Base-by-base conservation (phyloP, 2,797 vertebrate species). In the Periparus ater region DNA sequence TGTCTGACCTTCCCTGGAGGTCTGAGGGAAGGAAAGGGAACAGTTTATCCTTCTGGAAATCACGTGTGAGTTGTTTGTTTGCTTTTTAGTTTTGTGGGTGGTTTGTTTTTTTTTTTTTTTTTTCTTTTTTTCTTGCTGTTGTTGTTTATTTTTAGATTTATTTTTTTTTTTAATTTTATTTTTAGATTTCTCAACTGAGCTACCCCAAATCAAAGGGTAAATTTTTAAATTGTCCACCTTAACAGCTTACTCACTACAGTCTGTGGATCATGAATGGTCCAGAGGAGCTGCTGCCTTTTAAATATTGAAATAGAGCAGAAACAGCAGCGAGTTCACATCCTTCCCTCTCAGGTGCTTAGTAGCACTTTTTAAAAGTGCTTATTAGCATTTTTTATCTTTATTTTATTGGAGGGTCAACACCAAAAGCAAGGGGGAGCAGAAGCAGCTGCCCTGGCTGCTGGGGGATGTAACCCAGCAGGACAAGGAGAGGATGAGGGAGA, bases 181-280 rank as follows among this genome's bases (percentile, higher is more conserved):
- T 85, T 66, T 32, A 32, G 40, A 11, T 26, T 58, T n/a, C 27
- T 68, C 14, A 25, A 2, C 6, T 6, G 51, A 79, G 23, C 47
- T 32, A 15, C 21, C 16, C 11, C 9, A 54, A 51, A 38, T 19
- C 17, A 36, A 72, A 66, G 32, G n/a, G 23, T 27, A 9, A 15
- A 34, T 86, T 58, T 40, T 27, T 21, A 27, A 67, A 38, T 6
- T 42, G 17, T 17, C 61, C 12, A 20, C 9, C 25, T 36, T 27
- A 9, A 3, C 7, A 20, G 51, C 16, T 78, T 48, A 6, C 2
- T 17, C 6, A 1, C 5, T 22, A 3, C 3, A 6, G 29, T 4
- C 21, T 73, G 61, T 22, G 51, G n/a, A 16, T 36, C 15, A 15
- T 0, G 40, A 21, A 26, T 5, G 16, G 60, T 14, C 44, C 55